Base-by-base conservation (phyloP, 2,797 vertebrate genomes). In the Phalloptychus januarius region DNA sequence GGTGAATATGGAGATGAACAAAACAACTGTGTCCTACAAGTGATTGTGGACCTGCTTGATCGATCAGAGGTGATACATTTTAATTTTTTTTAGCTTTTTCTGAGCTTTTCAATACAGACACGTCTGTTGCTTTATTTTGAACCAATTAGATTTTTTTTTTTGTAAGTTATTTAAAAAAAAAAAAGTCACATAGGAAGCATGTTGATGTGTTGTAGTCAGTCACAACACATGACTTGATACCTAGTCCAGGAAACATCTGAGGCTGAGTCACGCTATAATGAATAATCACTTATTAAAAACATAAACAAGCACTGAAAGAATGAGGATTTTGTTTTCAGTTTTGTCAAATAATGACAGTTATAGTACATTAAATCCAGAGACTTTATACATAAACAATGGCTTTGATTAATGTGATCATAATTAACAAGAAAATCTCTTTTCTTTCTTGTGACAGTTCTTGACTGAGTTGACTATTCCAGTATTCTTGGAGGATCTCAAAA, bases 401-500 rank as follows among this genome's bases (percentile, higher is more conserved):
- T 10, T 8, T 4, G 8, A 23, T 4, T 23, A 12, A 40, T 67
- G 38, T 25, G 23, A 5, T 23, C 18, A 42, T 40, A 13, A 67
- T 5, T 7, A 46, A 31, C 31, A 18, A 18, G 16, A 45, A 56
- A 42, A 25, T 13, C 20, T 52, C 12, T 40, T 44, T 1, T 20
- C 4, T 38, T 40, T 73, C 36, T 36, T 3, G 10, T 50, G 28
- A 18, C 28, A 72, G 71, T 0, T 1, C 10, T 50, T 72, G 71
- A 23, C 23, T 48, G 8, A 13, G 2, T 20, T 33, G 23, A 36
- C 31, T 2, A 83, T 96, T 82, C 93, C 94, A 5, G 2, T 0
- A 0, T 88, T 96, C 87, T 82, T 97, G 72, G 0, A 3, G 0
- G 0, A 50, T 0, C 86, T 94, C 23, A 77, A 65, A 0, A 0